Base-by-base conservation (phyloP, 2,888 invertebrate species). In the Lagria hirta region DNA sequence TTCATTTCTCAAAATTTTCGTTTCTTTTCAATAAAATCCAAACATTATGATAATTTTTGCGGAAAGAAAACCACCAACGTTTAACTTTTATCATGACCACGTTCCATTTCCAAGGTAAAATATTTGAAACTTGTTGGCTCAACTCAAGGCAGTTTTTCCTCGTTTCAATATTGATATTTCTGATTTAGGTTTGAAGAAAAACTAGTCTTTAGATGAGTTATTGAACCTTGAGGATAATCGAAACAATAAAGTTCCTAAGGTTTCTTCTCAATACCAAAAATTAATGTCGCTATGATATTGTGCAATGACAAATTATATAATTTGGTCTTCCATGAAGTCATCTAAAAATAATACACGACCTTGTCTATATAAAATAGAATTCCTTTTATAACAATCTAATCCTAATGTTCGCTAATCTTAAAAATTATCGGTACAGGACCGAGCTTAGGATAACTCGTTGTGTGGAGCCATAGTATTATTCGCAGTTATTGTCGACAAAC, bases 41-140 rank as follows among this genome's bases (percentile, higher is more conserved):
- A 8, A 10, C 15, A 14, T 15, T 7, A 30, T 22, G 38, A 38
- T 38, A 38, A 29, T 33, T 29, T 41, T 32, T 41, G 26, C 33
- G 41, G 41, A 41, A 41, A 33, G 42, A 34, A 42, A 34, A 42
- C 26, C 36, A 36, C 35, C 24, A 22, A 34, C 40, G 12, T 29
- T 28, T 23, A 11, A 30, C 30, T 43, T 43, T 43, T 43, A 43
- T 43, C 43, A 30, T 36, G 20, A 36, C 26, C 43, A 43, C 36
- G 29, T 36, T 36, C 36, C 35, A 30, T 30, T 36, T 43, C 36
- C 43, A 43, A 43, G 43, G 43, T 43, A 36, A 36, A 42, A 42
- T 42, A 26, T 43, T 43, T 43, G 30, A 36, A 43, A 43, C 43
- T 28, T 16, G 27, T 42, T 29, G 38, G 30, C 20, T 23, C 30